These are phyloP conservation scores for Solea solea DNA, from an alignment of 2,113 vertebrate species.

Conservation along the genomic window DNA sequence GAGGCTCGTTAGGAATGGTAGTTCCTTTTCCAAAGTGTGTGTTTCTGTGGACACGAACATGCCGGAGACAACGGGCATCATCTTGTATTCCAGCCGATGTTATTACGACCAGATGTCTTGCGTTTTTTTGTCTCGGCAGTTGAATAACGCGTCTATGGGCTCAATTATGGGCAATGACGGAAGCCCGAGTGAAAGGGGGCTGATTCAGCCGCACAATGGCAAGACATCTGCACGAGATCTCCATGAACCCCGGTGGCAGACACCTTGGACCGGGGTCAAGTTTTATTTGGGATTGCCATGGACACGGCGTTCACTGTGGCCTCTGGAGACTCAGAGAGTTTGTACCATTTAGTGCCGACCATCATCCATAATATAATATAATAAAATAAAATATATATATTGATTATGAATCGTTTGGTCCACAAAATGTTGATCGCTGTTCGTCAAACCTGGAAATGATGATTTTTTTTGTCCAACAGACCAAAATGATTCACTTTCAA, in stretches of 20 bases:
- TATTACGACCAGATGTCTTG: slow-evolving; percentile 80
- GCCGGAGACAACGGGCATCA: slow-evolving; percentile 56
- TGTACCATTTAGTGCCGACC: slow-evolving; percentile 1
- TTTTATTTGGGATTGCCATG: slow-evolving; percentile 67
- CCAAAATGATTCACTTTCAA: no score
- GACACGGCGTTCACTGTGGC: slow-evolving; percentile 43
- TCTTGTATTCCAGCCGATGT: slow-evolving; percentile 31
- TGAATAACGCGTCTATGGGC: slow-evolving; percentile 70
- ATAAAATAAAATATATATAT: slow-evolving; percentile 13
- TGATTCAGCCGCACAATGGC: slow-evolving; percentile 74
- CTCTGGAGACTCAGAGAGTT: slow-evolving; percentile 5
- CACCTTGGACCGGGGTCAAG: slow-evolving; percentile 63
- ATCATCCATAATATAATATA: slow-evolving; percentile 12
- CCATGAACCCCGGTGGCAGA: slow-evolving; percentile 72
- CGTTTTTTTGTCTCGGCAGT: slow-evolving; percentile 74
- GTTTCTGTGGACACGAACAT: slow-evolving; percentile 43
- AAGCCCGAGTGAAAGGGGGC: slow-evolving; percentile 71
- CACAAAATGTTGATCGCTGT: no score
- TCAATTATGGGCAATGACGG: slow-evolving; percentile 77
- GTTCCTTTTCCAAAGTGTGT: no score
- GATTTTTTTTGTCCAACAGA: no score
- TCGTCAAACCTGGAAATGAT: no score
- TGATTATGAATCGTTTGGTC: no score
- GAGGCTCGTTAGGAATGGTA: slow-evolving; percentile 46
- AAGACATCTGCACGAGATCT: slow-evolving; percentile 78